Conservation (phyloP, 1,140 invertebrate species). For the Eurosta solidaginis region DNA sequence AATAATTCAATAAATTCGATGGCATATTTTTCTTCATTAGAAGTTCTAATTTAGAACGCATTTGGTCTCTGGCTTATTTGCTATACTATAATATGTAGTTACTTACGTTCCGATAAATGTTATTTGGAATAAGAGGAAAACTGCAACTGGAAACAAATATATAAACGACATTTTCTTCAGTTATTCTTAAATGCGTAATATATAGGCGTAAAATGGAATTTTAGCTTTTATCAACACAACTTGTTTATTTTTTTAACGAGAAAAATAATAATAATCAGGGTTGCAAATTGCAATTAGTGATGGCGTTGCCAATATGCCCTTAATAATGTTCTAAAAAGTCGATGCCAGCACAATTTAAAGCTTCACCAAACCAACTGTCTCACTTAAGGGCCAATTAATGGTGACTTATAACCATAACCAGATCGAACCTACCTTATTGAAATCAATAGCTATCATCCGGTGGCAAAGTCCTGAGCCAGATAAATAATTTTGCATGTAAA, state of each 20-base stretch:
- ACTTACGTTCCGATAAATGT: slow-evolving; percentile 68
- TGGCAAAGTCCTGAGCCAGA: too few species aligned
- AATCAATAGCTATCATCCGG: too few species aligned
- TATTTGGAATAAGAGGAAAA: slow-evolving; percentile 65
- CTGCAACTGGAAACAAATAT: slow-evolving; percentile 64
- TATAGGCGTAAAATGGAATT: neutral
- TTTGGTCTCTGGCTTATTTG: neutral
- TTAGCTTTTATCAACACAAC: neutral
- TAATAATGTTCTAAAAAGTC: neutral
- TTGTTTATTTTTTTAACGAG: slow-evolving; percentile 51
- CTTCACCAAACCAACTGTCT: neutral
- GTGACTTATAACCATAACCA: too few species aligned
- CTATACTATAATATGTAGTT: neutral
- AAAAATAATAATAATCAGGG: slow-evolving; percentile 30
- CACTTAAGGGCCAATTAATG: too few species aligned
- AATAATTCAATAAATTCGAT: too few species aligned
- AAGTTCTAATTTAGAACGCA: neutral
- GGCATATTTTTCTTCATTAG: too few species aligned
- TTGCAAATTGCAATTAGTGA: neutral
- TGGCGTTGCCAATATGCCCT: neutral
- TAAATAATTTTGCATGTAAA: too few species aligned
- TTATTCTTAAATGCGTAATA: neutral
- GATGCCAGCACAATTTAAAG: neutral
- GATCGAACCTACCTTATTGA: too few species aligned
- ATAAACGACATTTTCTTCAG: slow-evolving; percentile 58